Conservation (phyloP, 2,888 invertebrate species). For the Drosophila maculinotata region DNA sequence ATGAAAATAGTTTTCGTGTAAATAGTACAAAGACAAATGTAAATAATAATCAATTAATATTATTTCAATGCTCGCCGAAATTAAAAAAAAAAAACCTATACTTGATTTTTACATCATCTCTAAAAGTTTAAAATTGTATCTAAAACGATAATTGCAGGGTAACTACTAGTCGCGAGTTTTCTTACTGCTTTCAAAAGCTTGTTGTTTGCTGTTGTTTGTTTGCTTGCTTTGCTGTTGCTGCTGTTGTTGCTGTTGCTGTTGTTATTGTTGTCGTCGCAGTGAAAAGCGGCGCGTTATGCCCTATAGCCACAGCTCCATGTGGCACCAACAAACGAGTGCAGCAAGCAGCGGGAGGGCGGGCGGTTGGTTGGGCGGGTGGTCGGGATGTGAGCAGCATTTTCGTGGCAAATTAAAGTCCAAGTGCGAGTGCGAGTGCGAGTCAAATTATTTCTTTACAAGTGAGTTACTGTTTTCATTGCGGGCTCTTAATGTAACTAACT, state of each 20-base stretch:
- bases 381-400: constrained; percentile 47
- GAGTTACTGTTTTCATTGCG: constrained; percentile 82
- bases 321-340: constrained; percentile 53
- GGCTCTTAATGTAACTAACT: constrained; percentile 82
- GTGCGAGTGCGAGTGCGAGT: constrained; percentile 69
- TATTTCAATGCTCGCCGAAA: not conserved
- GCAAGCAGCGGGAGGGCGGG: constrained; percentile 19
- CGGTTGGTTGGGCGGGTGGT: too few relatives aligned
- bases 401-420: constrained; percentile 84
- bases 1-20: too few relatives aligned
- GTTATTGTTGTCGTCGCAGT: constrained; percentile 30
- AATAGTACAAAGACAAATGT: too few relatives aligned
- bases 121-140: not conserved
- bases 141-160: constrained; percentile 10
- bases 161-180: not conserved
- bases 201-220: constrained; percentile 9
- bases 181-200: not conserved
- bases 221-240: constrained; percentile 4
- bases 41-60: too few relatives aligned
- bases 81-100: not conserved
- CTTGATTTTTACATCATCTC: not conserved
- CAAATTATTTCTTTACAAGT: constrained; percentile 82
- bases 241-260: constrained; percentile 16
- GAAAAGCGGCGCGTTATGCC: constrained; percentile 77
- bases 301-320: constrained; percentile 68